Evolutionary conservation across 1,140 invertebrate genomes (phyloP).

Genomic region (Drosophila watanabei): DNA sequence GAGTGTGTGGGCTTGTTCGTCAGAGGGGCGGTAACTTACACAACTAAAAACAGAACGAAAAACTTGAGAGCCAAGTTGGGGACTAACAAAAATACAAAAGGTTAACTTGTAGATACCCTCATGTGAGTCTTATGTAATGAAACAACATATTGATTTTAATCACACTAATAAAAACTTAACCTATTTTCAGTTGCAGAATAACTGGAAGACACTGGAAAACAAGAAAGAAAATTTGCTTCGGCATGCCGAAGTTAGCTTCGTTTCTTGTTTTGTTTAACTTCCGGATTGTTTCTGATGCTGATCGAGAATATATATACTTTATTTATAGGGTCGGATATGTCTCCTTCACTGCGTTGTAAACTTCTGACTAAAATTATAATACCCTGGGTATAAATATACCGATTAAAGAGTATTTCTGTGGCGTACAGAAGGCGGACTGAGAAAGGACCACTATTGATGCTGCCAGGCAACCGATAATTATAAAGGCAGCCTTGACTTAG

Average conservation of each 20-base stretch:
- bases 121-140: not conserved
- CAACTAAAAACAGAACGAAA: slow-evolving; percentile 47
- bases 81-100: slow-evolving; percentile 9
- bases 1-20: slow-evolving; percentile 10
- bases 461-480: slow-evolving; percentile 47
- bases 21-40: slow-evolving; percentile 35
- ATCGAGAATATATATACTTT: no score
- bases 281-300: no score
- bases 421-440: not conserved
- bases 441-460: slow-evolving; percentile 34
- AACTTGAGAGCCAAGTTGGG: slow-evolving; percentile 31
- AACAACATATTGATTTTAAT: slow-evolving; percentile 1
- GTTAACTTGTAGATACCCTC: not conserved
- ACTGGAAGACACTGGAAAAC: not conserved
- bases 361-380: no score
- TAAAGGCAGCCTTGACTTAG: slow-evolving; percentile 24
- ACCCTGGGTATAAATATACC: not conserved
- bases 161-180: no score
- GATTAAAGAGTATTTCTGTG: slow-evolving; percentile 17
- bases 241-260: no score
- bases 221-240: not conserved
- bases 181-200: not conserved
- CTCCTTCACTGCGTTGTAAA: no score
- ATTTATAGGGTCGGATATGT: no score
- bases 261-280: no score